Evolutionary conservation across 2,888 invertebrate genomes (phyloP), one percentile per base, ranked within the genome.

Genomic region (Tryphoninae sp.): DNA sequence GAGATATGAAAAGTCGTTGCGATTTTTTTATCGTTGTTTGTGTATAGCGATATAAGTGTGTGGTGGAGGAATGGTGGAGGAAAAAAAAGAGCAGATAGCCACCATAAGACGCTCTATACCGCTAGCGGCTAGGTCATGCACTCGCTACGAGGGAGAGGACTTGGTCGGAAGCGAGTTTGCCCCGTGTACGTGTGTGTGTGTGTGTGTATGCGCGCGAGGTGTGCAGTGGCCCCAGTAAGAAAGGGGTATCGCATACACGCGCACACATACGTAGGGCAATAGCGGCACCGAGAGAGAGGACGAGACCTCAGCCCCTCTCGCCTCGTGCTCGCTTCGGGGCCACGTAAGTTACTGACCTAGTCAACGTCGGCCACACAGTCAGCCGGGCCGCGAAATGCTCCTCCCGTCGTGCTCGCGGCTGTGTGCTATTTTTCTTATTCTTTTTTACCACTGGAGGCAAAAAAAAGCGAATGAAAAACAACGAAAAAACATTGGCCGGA

Each of bases 41-140:
- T 33, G n/a, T n/a, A 9, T 62, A 13, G 62, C 16, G 0, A 16
- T 51, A 51, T 26, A 33, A 33, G 33, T 59, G 19, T 33, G n/a
- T n/a, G n/a, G n/a, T n/a, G n/a, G n/a, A n/a, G n/a, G n/a, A n/a
- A 33, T 33, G 11, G 19, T 53, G 71, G 13, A 65, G 9, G 53
- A 68, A 65, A 62, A 72, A 53, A 76, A 82, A 68, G 71, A 78
- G 62, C 49, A 59, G 13, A 80, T 59, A 55, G 61, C 42, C 79
- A 84, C 83, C 86, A 86, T 86, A 87, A 89, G 86, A 89, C 87
- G 86, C 85, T 84, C 88, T 86, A 77, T 61, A 89, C 89, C 89
- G 90, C 90, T 90, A 88, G 88, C 89, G 90, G 90, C 89, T 90
- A 91, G 90, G 91, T 91, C 90, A 49, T 71, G 69, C 45, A 89